These are phyloP conservation scores for Nemoura dubitans DNA, from an alignment of 2,888 invertebrate species.

Conservation along the genomic window DNA sequence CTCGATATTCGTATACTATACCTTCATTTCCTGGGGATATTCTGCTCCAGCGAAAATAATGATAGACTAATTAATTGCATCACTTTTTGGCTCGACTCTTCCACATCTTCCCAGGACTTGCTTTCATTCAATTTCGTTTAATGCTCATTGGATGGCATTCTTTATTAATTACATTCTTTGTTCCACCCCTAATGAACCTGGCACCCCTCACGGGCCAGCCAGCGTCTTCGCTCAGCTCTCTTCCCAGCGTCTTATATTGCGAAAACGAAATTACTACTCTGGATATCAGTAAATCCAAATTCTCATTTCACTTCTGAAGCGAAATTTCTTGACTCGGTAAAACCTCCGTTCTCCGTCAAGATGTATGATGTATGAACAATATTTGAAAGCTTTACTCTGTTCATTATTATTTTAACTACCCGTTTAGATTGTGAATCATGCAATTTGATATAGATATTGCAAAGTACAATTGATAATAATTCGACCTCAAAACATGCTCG, in stretches of 20 bases:
- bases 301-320: not conserved
- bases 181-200: constrained; percentile 37
- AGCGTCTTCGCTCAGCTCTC: constrained; percentile 8
- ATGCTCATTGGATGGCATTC: constrained; percentile 36
- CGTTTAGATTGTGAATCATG: not conserved
- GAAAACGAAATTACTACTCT: constrained; percentile 39
- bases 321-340: not conserved
- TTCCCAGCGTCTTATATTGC: constrained; percentile 14
- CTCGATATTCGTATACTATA: too few species aligned
- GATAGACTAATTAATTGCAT: not conserved
- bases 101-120: not conserved
- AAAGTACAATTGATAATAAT: not conserved
- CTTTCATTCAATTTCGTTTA: not conserved
- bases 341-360: not conserved
- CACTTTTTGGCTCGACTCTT: not conserved
- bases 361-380: too few species aligned
- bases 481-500: too few species aligned
- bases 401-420: too few species aligned
- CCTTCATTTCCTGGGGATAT: too few species aligned
- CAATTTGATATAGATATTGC: not conserved
- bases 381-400: too few species aligned
- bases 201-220: constrained; percentile 23
- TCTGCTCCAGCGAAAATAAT: not conserved
- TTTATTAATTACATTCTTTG: constrained; percentile 46
- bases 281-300: constrained; percentile 20